A percentile compares a stretch with the other conserved stretches of the same genome.
Evolutionary conservation across 2,797 vertebrate genomes (phyloP).

Genomic region (Syndactyla subalaris): DNA sequence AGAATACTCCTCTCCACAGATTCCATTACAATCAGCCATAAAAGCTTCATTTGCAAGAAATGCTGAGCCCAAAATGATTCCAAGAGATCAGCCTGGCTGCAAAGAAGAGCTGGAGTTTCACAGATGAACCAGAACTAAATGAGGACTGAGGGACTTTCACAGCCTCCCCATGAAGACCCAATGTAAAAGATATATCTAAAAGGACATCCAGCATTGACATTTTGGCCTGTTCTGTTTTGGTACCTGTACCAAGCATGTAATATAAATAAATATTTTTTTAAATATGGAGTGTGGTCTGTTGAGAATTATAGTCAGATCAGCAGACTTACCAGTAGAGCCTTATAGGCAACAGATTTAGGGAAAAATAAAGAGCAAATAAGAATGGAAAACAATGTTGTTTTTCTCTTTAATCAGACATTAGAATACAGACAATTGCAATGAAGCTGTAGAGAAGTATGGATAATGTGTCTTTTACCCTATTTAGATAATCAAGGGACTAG

Average conservation of each 20-base stretch:
- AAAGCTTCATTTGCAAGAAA: neutral
- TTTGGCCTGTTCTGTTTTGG: neutral
- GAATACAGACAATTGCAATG: neutral
- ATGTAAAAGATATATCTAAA: neutral
- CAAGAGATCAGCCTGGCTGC: neutral
- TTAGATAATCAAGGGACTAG: neutral
- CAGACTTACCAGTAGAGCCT: neutral
- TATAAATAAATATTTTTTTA: neutral
- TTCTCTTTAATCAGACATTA: conserved; percentile 3
- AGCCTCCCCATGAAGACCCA: neutral
- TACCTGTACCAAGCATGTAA: neutral
- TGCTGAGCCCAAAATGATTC: neutral
- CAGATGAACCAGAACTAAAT: neutral
- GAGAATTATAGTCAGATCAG: neutral
- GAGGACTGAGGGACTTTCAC: neutral
- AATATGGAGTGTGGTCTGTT: neutral
- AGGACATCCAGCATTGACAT: neutral
- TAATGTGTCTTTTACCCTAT: neutral
- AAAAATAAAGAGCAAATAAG: neutral
- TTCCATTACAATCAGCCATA: neutral
- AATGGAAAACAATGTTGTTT: neutral
- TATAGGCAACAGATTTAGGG: neutral
- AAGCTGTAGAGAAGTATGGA: neutral
- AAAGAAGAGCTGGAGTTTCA: neutral
- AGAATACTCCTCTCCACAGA: neutral